Evolutionary conservation across 2,113 vertebrate species (phyloP), one percentile per base, ranked within the genome.

Genomic region (Ondatra zibethicus): DNA sequence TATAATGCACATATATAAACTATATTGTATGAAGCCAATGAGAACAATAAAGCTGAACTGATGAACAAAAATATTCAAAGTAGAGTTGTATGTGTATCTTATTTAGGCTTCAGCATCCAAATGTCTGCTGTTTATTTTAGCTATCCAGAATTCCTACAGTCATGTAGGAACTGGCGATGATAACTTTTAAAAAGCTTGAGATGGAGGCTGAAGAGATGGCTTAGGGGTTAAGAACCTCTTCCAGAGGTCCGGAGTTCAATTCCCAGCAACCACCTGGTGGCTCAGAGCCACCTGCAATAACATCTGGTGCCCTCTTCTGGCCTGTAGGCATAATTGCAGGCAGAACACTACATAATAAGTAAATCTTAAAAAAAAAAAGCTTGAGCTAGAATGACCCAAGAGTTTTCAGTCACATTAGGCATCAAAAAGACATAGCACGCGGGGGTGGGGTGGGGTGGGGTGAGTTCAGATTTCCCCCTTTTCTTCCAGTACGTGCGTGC

Each of bases 41-140:
- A 92, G 50, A 87, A 61, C 27, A 61, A 87, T 76, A 95, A 86
- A 45, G 55, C 36, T 77, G 11, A 82, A 42, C 23, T 77, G 50
- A 85, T 80, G 52, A 91, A 82, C 42, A 90, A 63, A 95, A 95
- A 36, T 55, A 96, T 85, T 39, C 89, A 31, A 58, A 92, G 33
- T 66, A 6, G 45, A 91, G 13, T 78, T 92, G 70, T 33, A 80
- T 61, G 42, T 82, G 23, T 63, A 80, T 29, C n/a, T 92, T 39
- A 89, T 45, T 81, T 1, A 58, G 63, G 86, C 73, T 89, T 88
- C 55, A 77, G 47, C 25, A 89, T 89, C 29, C 65, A 89, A 88
- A 84, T 78, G 21, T 72, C 52, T 73, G 4, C 31, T 88, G 45
- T 87, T 88, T 65, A 77, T 70, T 94, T 45, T 72, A 58, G 4